A percentile compares a stretch with the other conserved stretches of the same genome.
phyloP scores from a whole-genome alignment of 1,140 invertebrate genomes.

The Xylocopa sonorina region DNA sequence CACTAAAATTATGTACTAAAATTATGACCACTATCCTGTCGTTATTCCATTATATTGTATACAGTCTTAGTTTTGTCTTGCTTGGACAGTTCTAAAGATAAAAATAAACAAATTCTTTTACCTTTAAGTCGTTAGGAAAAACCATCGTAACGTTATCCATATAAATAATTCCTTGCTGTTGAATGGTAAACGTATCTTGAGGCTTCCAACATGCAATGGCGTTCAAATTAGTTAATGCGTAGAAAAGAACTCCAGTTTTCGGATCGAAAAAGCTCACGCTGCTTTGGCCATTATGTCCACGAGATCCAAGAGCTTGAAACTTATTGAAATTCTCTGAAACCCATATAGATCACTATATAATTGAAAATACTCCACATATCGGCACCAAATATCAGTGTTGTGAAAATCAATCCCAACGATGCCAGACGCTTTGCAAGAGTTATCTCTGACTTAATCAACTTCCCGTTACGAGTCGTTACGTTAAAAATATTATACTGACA shows the following conservation, averaged over 20 bases:
- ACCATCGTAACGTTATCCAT: conserved; percentile 88
- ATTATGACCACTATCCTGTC: too few species aligned
- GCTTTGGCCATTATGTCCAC: conserved; percentile 88
- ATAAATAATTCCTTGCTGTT: conserved; percentile 87
- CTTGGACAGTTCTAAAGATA: not conserved
- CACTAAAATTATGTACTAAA: too few species aligned
- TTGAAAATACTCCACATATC: too few species aligned
- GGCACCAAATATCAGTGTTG: too few species aligned
- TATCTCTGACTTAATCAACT: too few species aligned
- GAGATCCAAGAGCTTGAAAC: conserved; percentile 86
- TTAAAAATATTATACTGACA: too few species aligned
- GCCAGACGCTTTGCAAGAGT: too few species aligned
- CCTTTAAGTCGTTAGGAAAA: conserved; percentile 90
- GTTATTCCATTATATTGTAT: too few species aligned
- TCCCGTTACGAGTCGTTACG: too few species aligned
- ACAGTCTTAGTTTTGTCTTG: too few species aligned
- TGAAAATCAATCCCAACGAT: too few species aligned
- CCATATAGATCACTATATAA: not conserved
- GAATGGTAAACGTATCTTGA: conserved; percentile 84
- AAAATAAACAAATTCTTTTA: conserved; percentile 67
- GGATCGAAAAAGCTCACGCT: conserved; percentile 88
- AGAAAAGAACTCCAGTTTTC: conserved; percentile 88
- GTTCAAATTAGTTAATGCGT: conserved; percentile 88
- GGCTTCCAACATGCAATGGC: conserved; percentile 91
- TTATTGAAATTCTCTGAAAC: conserved; percentile 83